phyloP scores from a whole-genome alignment of 2,797 vertebrate species.

The Ctenopoma multispine region DNA sequence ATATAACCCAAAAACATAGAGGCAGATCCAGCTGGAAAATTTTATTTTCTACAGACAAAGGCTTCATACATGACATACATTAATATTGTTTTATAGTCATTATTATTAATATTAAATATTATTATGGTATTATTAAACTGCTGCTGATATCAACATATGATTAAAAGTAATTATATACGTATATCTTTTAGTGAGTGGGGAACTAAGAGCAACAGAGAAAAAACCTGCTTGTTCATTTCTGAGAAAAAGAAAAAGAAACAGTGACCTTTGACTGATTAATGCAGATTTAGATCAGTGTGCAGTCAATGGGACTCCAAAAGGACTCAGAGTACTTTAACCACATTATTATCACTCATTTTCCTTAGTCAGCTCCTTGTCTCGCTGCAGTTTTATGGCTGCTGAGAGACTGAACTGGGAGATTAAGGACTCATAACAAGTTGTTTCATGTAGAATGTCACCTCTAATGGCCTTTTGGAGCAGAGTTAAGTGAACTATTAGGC shows the following conservation, averaged over 20 bases:
- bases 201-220: slow-evolving; percentile 36
- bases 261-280: slow-evolving; percentile 69
- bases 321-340: slow-evolving; percentile 61
- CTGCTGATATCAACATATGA: too few relatives aligned
- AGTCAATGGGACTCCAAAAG: slow-evolving; percentile 48
- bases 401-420: slow-evolving; percentile 66
- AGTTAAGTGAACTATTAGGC: slow-evolving; percentile 62
- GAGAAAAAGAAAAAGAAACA: slow-evolving; percentile 36
- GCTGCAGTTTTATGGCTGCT: slow-evolving; percentile 69
- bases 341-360: slow-evolving; percentile 68
- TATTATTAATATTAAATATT: too few relatives aligned
- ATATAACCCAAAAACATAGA: too few relatives aligned
- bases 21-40: not conserved
- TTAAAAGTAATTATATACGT: too few relatives aligned
- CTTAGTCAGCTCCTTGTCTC: slow-evolving; percentile 74
- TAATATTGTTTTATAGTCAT: not conserved
- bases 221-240: slow-evolving; percentile 45
- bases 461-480: slow-evolving; percentile 66
- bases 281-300: slow-evolving; percentile 36
- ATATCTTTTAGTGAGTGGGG: slow-evolving; percentile 56
- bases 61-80: slow-evolving; percentile 19
- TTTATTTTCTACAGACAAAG: slow-evolving; percentile 16
- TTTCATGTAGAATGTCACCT: slow-evolving; percentile 69
- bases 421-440: slow-evolving; percentile 74
- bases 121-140: slow-evolving; percentile 32